phyloP scores from a whole-genome alignment of 2,113 vertebrate genomes.

The Dasyurus viverrinus region DNA sequence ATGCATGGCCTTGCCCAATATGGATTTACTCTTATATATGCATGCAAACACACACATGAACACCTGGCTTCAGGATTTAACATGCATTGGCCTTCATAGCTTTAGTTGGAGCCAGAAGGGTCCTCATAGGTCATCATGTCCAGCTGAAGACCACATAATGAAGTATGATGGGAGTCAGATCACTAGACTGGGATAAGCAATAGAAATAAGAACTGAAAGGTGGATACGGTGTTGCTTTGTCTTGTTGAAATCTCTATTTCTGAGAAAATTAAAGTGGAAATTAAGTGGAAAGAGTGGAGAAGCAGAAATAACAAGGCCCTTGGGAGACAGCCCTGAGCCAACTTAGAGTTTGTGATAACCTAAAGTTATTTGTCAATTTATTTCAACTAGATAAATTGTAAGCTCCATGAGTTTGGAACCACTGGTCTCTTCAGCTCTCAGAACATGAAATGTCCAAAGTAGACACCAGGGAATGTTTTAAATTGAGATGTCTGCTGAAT shows the following conservation, averaged over 20 bases:
- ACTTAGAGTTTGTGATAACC: not conserved
- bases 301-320: not conserved
- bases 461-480: not conserved
- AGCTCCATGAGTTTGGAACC: not conserved
- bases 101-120: not conserved
- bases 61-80: not conserved
- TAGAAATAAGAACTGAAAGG: not conserved
- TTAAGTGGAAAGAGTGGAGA: not conserved
- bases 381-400: not conserved
- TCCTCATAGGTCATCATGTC: not conserved
- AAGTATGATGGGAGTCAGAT: not conserved
- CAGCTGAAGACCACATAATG: not conserved
- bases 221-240: not conserved
- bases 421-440: not conserved
- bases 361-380: not conserved
- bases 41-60: not conserved
- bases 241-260: not conserved
- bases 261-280: not conserved
- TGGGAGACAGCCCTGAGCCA: not conserved
- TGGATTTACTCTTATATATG: not conserved
- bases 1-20: not conserved
- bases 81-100: not conserved
- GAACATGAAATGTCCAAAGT: not conserved
- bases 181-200: not conserved
- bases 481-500: not conserved